Evolutionary conservation across 2,888 invertebrate genomes (phyloP), one percentile per base, ranked within the genome.

Genomic region (Malthinus seriepunctatus): DNA sequence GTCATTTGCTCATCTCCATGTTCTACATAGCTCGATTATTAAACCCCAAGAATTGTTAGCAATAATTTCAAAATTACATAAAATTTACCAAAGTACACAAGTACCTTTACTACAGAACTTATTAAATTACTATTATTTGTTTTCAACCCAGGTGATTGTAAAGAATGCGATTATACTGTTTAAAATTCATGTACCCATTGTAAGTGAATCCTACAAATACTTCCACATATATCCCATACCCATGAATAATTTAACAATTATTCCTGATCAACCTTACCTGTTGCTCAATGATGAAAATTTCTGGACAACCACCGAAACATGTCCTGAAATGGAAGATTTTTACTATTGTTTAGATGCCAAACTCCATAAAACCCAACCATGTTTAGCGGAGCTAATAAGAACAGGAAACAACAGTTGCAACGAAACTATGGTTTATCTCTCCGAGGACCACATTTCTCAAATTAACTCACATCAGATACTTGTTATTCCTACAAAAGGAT

Each of bases 181-280:
- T 11, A 50, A 50, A 38, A 50, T 50, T 11, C 37, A 38, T 11
- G 11, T 11, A 11, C 50, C 50, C 10, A 50, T 50, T 3, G n/a
- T 38, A 37, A 10, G 6, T 23, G 5, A 9, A 1, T 4, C 50
- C 12, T 50, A 50, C n/a, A 38, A n/a, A 37, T 50, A 50, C 9
- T 50, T 50, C 32, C 37, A 38, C 14, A 9, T 50, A 11, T 50
- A 50, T 11, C 11, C 46, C 8, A 8, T 46, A 3, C 46, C 46
- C 4, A 46, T 46, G 2, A 1, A 31, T 7, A 7, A 44, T 7
- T 3, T 10, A 10, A 38, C 9, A 2, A 37, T 50, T 11, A 31
- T 50, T 32, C 50, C 50, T 32, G 50, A 50, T 23, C 23, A 31
- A 31, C 46, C 31, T 7, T 50, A 23, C 50, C 38, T 50, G 4